Conservation (phyloP, 2,797 vertebrate species). For the Martes flavigula region DNA sequence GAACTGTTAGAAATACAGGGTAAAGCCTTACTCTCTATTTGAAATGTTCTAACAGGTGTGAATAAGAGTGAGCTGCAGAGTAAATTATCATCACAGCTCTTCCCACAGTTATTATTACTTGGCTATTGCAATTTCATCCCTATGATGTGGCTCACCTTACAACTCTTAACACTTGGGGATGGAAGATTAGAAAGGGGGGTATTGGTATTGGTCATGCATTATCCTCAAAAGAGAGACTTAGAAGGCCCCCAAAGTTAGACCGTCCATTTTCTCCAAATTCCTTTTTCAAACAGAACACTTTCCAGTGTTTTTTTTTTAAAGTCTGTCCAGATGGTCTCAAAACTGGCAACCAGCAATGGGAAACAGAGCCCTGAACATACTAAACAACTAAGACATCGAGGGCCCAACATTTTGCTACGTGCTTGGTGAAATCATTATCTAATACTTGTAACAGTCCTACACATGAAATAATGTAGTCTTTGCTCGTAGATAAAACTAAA, state of each 20-base stretch:
- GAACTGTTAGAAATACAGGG: neutral
- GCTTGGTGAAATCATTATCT: too few species aligned
- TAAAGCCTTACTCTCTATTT: neutral
- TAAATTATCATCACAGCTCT: neutral
- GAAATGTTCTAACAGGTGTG: conserved; percentile 22
- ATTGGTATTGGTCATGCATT: neutral
- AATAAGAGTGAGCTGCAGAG: neutral
- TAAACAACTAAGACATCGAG: neutral
- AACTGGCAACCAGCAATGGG: neutral
- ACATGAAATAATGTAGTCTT: neutral
- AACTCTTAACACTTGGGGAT: neutral
- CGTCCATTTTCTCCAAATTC: neutral
- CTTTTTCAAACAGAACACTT: neutral
- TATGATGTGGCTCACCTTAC: neutral
- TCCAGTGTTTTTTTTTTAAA: neutral
- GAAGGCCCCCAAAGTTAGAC: neutral
- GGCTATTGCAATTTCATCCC: neutral
- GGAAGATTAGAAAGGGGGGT: neutral
- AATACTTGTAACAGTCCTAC: neutral
- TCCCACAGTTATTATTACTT: neutral
- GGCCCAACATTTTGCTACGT: neutral
- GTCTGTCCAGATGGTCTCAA: neutral
- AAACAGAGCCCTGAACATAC: neutral
- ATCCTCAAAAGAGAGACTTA: neutral
- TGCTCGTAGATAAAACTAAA: neutral